Conservation (phyloP, 2,797 vertebrate genomes). For the Cyprinella venusta region DNA sequence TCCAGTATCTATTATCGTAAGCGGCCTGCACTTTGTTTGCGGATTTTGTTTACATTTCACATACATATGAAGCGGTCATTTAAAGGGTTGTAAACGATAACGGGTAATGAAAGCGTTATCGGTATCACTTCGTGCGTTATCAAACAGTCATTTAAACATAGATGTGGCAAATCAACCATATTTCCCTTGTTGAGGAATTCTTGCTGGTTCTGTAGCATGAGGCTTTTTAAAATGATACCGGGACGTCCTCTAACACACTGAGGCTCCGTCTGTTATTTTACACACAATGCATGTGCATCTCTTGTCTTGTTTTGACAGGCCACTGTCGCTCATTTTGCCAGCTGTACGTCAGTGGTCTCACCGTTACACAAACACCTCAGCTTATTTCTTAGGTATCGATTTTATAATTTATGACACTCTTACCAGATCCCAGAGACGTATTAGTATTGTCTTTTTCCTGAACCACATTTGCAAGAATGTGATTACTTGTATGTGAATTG, state of each 20-base stretch:
- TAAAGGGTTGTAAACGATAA: constrained; percentile 6
- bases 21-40: constrained; percentile 1
- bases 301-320: background rate
- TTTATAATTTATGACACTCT: constrained; percentile 48
- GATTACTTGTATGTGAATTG: constrained; percentile 2
- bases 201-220: background rate
- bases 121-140: background rate
- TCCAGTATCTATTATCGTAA: background rate
- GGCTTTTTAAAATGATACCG: background rate
- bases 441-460: background rate
- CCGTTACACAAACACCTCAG: constrained; percentile 15
- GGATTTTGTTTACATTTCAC: constrained; percentile 32
- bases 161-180: constrained; percentile 14
- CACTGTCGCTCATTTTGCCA: background rate
- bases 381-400: constrained; percentile 25
- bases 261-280: constrained; percentile 5
- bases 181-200: constrained; percentile 23
- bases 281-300: constrained; percentile 21
- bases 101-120: constrained; percentile 9
- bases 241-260: background rate
- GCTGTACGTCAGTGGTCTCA: background rate
- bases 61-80: background rate
- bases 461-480: constrained; percentile 28
- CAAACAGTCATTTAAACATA: constrained; percentile 11
- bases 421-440: background rate